Evolutionary conservation across 1,140 invertebrate genomes (phyloP).

Genomic region (Nasonia vitripennis): DNA sequence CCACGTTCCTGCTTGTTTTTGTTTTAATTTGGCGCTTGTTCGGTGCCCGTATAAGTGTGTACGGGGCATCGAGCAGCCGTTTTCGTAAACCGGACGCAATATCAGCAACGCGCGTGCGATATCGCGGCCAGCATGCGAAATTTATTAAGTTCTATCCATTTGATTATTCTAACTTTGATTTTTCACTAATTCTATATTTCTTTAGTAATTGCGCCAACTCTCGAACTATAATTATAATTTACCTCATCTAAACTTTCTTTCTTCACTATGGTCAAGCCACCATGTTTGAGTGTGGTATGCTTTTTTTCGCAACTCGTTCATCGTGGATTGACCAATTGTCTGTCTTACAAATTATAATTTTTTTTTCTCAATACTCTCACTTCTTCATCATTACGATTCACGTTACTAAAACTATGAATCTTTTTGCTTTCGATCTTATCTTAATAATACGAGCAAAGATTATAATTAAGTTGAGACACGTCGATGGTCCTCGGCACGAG

Average conservation of each 20-base stretch:
- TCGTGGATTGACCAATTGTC: slow-evolving; percentile 6
- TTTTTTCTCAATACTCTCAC: slow-evolving; percentile 8
- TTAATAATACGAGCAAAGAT: slow-evolving; percentile 33
- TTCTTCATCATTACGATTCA: slow-evolving; percentile 36
- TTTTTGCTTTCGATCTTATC: slow-evolving; percentile 16
- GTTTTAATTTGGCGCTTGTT: neutral
- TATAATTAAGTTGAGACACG: slow-evolving; percentile 15
- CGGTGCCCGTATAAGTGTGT: neutral
- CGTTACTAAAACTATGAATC: slow-evolving; percentile 21
- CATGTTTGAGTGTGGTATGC: neutral
- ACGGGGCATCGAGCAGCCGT: neutral
- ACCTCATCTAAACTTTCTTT: slow-evolving; percentile 33
- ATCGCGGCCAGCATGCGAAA: neutral
- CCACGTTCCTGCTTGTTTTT: slow-evolving; percentile 40
- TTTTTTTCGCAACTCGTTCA: neutral
- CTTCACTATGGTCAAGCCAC: slow-evolving; percentile 20
- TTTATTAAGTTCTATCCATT: slow-evolving; percentile 42
- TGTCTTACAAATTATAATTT: slow-evolving; percentile 28
- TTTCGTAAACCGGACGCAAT: neutral
- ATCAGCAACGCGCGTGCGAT: neutral
- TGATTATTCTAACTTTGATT: slow-evolving; percentile 49
- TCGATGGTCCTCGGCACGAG: neutral
- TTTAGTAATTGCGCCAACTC: slow-evolving; percentile 12
- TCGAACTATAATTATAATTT: slow-evolving; percentile 28
- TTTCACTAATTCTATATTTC: slow-evolving; percentile 38